Evolutionary conservation across 2,888 invertebrate genomes (phyloP), one percentile per base, ranked within the genome.

Genomic region (Dichetophora obliterata): DNA sequence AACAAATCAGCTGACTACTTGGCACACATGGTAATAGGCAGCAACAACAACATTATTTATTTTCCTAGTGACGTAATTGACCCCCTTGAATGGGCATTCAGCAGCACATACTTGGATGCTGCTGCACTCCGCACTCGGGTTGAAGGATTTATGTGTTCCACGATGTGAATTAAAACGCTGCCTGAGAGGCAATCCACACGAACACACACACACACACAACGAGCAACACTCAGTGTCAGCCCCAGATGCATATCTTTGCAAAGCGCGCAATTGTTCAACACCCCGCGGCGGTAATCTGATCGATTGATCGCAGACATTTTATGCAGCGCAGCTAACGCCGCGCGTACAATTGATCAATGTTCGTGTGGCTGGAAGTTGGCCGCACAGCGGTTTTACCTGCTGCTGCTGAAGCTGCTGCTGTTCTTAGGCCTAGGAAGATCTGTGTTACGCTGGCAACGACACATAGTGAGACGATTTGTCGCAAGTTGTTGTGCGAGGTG

Each of bases 241-340:
- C 68, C 19, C 54, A 54, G 71, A 71, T 71, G 61, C 48, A 71
- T 72, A 72, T 72, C 72, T 34, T 54, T 11, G 61, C 27, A 52
- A 37, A 14, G 73, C 73, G 73, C 63, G 50, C 74, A 31, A 74
- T 31, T 66, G 74, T 74, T 74, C 65, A 66, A 74, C 74, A 74
- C 74, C 66, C 65, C 54, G 74, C 66, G 66, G 74, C 66, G 74
- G 65, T 54, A 52, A 74, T 74, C 74, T 74, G 74, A 74, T 74
- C 74, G 74, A 74, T 74, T 74, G 74, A 74, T 74, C 74, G 74
- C 66, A 19, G 74, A 74, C 74, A 54, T 66, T 22, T 74, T 52
- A 37, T 27, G 65, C 65, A 50, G 63, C 65, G 34, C 73, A 37
- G 57, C 57, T n/a, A 24, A 34, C 34, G 57, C 22, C 57, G 37